A percentile compares a stretch with the other conserved stretches of the same genome.
phyloP scores from a whole-genome alignment of 1,140 invertebrate genomes.

The Dendroctonus valens region DNA sequence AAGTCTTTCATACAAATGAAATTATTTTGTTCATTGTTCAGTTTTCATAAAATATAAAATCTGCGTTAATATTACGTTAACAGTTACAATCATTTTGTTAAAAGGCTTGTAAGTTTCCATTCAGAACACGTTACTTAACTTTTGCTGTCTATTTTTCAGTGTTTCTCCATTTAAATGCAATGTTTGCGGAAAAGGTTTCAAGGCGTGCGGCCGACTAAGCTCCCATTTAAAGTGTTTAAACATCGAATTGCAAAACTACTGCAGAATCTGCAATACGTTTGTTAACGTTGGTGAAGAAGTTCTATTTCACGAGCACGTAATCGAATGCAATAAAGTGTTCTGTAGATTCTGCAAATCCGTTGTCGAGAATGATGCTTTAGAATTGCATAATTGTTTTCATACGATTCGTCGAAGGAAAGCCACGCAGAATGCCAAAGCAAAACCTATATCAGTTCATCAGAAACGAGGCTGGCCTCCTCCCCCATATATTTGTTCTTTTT shows the following conservation, averaged over 20 bases:
- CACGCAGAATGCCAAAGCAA: no score
- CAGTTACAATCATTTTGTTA: no score
- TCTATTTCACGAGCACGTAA: background rate
- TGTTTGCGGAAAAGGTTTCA: conserved; percentile 15
- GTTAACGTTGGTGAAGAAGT: background rate
- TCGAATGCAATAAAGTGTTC: no score
- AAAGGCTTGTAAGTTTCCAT: no score
- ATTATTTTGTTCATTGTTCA: no score
- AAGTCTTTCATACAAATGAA: no score
- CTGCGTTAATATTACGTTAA: no score
- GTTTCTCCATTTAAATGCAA: conserved; percentile 6
- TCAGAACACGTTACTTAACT: background rate
- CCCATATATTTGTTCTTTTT: conserved; percentile 23
- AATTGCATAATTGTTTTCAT: no score
- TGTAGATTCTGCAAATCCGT: no score
- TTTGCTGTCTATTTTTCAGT: conserved; percentile 18
- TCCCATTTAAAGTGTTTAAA: conserved; percentile 13
- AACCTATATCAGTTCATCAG: background rate
- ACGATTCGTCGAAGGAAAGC: background rate
- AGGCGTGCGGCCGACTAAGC: conserved; percentile 5
- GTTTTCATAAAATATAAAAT: no score
- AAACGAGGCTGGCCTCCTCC: conserved; percentile 25
- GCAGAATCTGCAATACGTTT: conserved; percentile 5
- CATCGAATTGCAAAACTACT: conserved; percentile 6
- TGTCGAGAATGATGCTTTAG: no score